Percentiles rank a stretch among this genome's conserved stretches.
Evolutionary conservation across 23 tunicate genomes (phyloP).

Genomic region (Halocynthia roretzi): DNA sequence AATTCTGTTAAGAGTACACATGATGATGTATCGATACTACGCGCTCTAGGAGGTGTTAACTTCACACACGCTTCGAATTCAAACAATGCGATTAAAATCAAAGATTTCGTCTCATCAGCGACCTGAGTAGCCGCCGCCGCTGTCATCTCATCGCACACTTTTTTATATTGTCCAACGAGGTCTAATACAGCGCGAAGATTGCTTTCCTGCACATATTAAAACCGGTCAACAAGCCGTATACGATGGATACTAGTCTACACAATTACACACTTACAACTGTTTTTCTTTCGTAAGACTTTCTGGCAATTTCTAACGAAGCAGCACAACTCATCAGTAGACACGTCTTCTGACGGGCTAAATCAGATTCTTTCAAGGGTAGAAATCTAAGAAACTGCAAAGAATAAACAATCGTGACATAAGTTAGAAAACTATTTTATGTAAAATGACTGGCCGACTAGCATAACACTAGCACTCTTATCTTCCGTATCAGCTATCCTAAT

Average conservation of each 20-base stretch:
- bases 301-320: conserved; percentile 42
- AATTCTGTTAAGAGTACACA: conserved; percentile 7
- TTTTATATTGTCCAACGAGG: conserved; percentile 26
- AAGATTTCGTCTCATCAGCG: conserved; percentile 21
- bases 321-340: conserved; percentile 86
- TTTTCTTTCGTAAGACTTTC: neutral
- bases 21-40: neutral
- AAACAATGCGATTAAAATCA: conserved; percentile 36
- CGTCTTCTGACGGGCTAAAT: conserved; percentile 69
- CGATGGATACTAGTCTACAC: neutral
- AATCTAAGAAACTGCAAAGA: conserved; percentile 1
- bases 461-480: neutral
- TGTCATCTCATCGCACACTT: conserved; percentile 25
- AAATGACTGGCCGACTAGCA: neutral
- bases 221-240: neutral
- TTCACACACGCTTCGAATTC: conserved; percentile 64
- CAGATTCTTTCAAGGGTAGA: conserved; percentile 10
- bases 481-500: neutral
- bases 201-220: conserved; percentile 11
- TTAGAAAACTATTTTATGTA: neutral
- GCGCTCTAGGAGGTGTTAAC: conserved; percentile 12
- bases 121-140: neutral
- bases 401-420: too few relatives aligned
- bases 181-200: conserved; percentile 37
- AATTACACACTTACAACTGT: conserved; percentile 5